These are phyloP conservation scores for Pelecanoides urinatrix DNA, from an alignment of 2,113 vertebrate genomes.

Conservation along the genomic window DNA sequence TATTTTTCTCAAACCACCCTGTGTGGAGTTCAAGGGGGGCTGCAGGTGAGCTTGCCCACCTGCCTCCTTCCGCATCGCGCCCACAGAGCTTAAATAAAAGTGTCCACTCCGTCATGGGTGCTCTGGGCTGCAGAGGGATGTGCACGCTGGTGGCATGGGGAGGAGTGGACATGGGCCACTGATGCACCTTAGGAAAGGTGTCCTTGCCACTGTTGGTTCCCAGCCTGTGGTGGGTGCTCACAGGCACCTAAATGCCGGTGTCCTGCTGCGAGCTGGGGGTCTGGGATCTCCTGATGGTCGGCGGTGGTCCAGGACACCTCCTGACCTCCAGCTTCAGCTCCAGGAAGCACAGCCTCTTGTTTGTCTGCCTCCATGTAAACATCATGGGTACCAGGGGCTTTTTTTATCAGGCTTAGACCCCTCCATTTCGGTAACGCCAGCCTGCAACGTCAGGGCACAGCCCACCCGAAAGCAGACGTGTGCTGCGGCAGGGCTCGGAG, in stretches of 20 bases:
- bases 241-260: fast-evolving
- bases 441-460: neutral
- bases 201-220: neutral
- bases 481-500: neutral
- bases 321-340: neutral
- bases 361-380: neutral
- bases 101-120: fast-evolving
- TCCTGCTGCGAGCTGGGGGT: fast-evolving
- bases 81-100: neutral
- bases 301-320: neutral
- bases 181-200: neutral
- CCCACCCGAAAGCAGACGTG: neutral
- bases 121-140: neutral
- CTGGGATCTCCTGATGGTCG: neutral
- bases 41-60: neutral
- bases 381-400: fast-evolving
- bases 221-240: neutral
- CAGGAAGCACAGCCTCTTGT: neutral
- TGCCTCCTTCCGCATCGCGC: neutral
- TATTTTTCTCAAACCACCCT: neutral
- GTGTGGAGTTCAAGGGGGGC: neutral
- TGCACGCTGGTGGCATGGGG: neutral
- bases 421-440: neutral
- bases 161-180: too few relatives aligned
- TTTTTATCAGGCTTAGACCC: neutral